These are phyloP conservation scores for Eulithis testata DNA, from an alignment of 2,888 invertebrate genomes.

Conservation along the genomic window DNA sequence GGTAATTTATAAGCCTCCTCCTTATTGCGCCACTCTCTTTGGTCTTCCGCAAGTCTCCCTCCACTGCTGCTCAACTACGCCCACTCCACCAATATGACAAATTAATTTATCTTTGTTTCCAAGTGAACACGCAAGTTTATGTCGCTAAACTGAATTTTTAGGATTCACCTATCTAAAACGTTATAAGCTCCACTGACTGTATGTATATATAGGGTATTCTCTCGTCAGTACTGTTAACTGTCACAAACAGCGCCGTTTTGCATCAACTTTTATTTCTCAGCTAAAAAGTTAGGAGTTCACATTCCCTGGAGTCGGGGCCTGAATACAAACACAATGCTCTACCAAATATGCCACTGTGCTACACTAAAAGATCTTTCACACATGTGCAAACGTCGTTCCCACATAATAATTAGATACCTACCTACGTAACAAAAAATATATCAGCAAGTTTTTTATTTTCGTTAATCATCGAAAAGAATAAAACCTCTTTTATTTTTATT, in stretches of 20 bases:
- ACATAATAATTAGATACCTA: too few relatives aligned
- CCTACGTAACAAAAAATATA: too few relatives aligned
- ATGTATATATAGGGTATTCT: background rate
- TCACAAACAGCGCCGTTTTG: constrained; percentile 52
- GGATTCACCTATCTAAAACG: constrained; percentile 40
- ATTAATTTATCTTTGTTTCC: too few relatives aligned
- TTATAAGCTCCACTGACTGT: constrained; percentile 59
- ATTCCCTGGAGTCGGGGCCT: constrained; percentile 22
- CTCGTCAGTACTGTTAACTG: constrained; percentile 52
- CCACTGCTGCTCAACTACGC: too few relatives aligned
- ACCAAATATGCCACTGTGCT: background rate
- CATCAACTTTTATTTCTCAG: constrained; percentile 39
- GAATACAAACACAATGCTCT: background rate
- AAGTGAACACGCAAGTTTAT: background rate
- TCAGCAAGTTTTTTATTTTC: too few relatives aligned
- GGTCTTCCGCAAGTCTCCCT: too few relatives aligned
- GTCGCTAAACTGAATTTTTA: background rate
- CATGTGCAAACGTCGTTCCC: background rate
- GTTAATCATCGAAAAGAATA: too few relatives aligned
- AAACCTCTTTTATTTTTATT: too few relatives aligned
- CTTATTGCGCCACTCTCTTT: too few relatives aligned
- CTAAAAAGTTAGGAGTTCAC: constrained; percentile 34
- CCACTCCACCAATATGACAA: too few relatives aligned
- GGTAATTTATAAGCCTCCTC: too few relatives aligned
- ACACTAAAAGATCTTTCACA: background rate